Conservation (phyloP, 2,888 invertebrate genomes). For the Phyto melanocephala region DNA sequence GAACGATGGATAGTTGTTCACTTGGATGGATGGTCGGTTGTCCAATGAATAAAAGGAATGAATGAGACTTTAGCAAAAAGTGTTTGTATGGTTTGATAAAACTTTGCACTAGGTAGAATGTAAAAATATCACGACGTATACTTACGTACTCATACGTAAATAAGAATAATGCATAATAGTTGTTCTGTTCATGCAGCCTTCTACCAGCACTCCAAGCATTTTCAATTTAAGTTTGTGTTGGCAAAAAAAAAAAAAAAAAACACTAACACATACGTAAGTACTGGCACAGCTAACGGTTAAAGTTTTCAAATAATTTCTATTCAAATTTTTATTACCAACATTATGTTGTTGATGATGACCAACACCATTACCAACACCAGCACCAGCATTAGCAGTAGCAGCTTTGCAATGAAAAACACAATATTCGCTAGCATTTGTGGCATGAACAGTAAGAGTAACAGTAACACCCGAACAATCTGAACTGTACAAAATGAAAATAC, state of each 20-base stretch:
- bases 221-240: constrained; percentile 6
- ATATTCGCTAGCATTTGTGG: constrained; percentile 40
- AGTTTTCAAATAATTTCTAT: constrained; percentile 76
- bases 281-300: constrained; percentile 72
- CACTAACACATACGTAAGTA: neutral
- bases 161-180: no score
- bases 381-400: neutral
- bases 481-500: constrained; percentile 43
- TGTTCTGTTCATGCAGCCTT: no score
- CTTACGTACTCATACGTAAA: neutral
- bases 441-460: constrained; percentile 42
- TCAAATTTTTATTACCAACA: constrained; percentile 75
- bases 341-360: constrained; percentile 26
- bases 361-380: neutral
- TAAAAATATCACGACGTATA: neutral
- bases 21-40: constrained; percentile 63
- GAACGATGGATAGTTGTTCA: constrained; percentile 66
- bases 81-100: neutral
- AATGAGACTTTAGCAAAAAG: neutral
- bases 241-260: no score
- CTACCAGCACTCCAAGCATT: constrained; percentile 16
- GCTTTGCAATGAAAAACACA: neutral
- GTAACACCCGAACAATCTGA: constrained; percentile 27
- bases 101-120: neutral
- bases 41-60: neutral